Evolutionary conservation across 1,140 invertebrate genomes (phyloP).

Genomic region (Schlechtendalia chinensis): DNA sequence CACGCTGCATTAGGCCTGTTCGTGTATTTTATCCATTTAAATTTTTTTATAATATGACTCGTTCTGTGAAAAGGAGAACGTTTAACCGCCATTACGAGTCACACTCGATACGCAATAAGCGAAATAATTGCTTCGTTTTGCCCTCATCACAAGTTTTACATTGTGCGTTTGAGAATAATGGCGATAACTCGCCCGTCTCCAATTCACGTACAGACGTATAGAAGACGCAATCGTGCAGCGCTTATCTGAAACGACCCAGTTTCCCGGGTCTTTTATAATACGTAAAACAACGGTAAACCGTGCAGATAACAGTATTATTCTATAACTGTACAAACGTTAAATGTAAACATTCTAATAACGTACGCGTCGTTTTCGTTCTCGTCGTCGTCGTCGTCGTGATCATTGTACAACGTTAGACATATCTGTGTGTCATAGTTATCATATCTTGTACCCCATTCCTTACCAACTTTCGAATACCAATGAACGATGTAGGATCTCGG

Average conservation of each 20-base stretch:
- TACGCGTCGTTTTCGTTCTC: neutral
- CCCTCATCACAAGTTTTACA: no score
- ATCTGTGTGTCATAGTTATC: no score
- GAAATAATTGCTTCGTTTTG: neutral
- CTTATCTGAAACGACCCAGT: conserved; percentile 24
- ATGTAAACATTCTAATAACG: conserved; percentile 27
- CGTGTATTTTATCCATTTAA: no score
- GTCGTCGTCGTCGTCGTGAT: no score
- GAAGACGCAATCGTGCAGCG: neutral
- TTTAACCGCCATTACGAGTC: neutral
- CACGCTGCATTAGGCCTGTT: no score
- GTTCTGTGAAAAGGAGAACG: no score
- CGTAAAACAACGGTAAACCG: conserved; percentile 17
- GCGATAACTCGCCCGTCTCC: conserved; percentile 13
- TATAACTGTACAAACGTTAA: neutral
- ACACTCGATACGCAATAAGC: neutral
- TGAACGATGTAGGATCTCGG: neutral
- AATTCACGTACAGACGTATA: neutral
- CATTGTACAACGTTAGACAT: no score
- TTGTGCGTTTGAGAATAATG: neutral
- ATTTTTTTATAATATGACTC: no score
- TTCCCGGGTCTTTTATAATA: neutral
- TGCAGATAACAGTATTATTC: conserved; percentile 12
- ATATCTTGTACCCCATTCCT: no score
- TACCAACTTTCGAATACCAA: neutral